Percentiles rank a stretch among this genome's conserved stretches.
These are phyloP conservation scores for Mohoua ochrocephala DNA, from an alignment of 2,113 vertebrate genomes.

Conservation along the genomic window DNA sequence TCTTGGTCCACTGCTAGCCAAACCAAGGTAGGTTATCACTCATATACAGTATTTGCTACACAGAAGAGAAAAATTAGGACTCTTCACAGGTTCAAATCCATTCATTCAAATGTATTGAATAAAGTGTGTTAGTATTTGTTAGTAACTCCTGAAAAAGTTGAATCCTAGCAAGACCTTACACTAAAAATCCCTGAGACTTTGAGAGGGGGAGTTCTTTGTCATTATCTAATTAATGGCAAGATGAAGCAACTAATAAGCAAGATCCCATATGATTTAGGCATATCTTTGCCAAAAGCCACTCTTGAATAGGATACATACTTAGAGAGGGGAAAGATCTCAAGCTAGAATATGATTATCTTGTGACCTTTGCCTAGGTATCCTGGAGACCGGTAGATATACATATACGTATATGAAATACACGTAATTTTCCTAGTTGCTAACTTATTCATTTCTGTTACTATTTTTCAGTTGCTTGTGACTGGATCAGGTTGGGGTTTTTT, in stretches of 20 bases:
- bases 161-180: background rate
- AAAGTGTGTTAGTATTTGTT: background rate
- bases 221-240: background rate
- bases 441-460: background rate
- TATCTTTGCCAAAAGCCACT: background rate
- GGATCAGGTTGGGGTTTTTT: background rate
- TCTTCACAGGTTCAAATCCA: background rate
- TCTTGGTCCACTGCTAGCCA: background rate
- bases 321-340: background rate
- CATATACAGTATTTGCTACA: background rate
- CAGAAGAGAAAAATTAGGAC: background rate
- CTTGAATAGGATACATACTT: background rate
- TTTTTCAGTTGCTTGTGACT: background rate
- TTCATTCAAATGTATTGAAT: background rate
- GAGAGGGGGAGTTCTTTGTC: background rate
- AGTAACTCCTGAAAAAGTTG: background rate
- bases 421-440: background rate
- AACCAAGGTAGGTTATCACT: background rate
- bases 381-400: background rate
- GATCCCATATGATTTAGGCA: background rate
- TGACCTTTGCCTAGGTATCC: background rate
- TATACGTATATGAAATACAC: background rate
- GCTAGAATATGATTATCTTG: background rate
- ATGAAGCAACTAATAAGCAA: background rate
- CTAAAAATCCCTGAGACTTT: fast-evolving